Conservation (phyloP, 2,888 invertebrate species). For the Esperia sulphurella region DNA sequence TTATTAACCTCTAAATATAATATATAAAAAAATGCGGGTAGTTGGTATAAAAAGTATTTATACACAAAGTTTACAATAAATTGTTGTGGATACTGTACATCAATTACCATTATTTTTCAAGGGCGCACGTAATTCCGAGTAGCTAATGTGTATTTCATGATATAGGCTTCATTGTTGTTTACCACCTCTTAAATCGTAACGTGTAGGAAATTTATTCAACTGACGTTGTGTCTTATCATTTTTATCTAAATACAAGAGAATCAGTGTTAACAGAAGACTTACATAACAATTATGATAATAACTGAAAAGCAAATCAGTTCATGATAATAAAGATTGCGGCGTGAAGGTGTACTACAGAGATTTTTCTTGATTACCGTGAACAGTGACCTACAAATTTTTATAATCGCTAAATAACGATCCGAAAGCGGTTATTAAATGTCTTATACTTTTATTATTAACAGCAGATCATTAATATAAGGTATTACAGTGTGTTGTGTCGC, state of each 20-base stretch:
- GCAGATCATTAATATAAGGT: background rate
- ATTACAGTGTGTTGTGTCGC: background rate
- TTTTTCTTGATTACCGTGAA: background rate
- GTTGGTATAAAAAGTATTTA: too few species aligned
- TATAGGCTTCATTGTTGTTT: background rate
- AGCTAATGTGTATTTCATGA: background rate
- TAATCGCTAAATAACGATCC: background rate
- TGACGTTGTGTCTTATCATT: conserved; percentile 24
- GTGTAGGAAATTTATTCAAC: conserved; percentile 18
- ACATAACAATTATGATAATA: conserved; percentile 25
- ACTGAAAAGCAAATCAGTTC: conserved; percentile 25
- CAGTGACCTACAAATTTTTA: background rate
- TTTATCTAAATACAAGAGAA: conserved; percentile 23
- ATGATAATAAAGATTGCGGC: background rate
- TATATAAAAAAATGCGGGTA: too few species aligned
- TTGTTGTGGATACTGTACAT: too few species aligned
- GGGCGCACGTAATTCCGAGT: too few species aligned
- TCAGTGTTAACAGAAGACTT: conserved; percentile 29
- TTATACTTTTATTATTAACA: background rate
- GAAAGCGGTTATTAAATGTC: background rate
- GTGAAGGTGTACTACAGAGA: conserved; percentile 1
- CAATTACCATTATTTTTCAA: too few species aligned
- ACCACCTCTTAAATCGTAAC: background rate
- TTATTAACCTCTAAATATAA: too few species aligned
- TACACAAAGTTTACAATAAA: too few species aligned